These are phyloP conservation scores for Epinephelus fuscoguttatus DNA, from an alignment of 2,113 vertebrate genomes.

Conservation along the genomic window DNA sequence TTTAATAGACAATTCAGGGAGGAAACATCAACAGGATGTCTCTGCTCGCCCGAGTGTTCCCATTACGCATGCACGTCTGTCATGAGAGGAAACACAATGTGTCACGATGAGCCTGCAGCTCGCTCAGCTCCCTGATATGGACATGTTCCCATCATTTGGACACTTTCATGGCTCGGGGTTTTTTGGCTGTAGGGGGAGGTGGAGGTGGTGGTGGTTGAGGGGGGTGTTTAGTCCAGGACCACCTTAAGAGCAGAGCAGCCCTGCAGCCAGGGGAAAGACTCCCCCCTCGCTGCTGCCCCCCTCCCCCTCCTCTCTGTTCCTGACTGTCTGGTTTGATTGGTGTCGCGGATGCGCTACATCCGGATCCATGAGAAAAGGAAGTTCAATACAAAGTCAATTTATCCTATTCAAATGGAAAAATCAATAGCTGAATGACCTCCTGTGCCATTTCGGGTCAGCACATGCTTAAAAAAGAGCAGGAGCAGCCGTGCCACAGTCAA, in stretches of 20 bases:
- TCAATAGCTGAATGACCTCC: constrained; percentile 78
- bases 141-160: constrained; percentile 14
- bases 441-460: constrained; percentile 58
- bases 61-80: constrained; percentile 52
- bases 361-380: constrained; percentile 84
- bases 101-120: constrained; percentile 20
- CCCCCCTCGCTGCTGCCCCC: not conserved
- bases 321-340: constrained; percentile 85
- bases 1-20: constrained; percentile 10
- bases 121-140: not conserved
- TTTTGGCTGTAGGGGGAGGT: not conserved
- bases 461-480: constrained; percentile 14
- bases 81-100: constrained; percentile 43
- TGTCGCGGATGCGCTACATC: constrained; percentile 83
- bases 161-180: constrained; percentile 7
- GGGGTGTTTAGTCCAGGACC: constrained; percentile 33
- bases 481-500: not conserved
- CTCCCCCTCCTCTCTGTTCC: constrained; percentile 56
- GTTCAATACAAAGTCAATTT: constrained; percentile 85
- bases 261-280: constrained; percentile 64
- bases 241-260: constrained; percentile 82
- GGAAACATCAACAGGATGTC: constrained; percentile 69
- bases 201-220: not conserved
- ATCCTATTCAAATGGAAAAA: constrained; percentile 86
- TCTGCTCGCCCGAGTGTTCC: constrained; percentile 58